phyloP scores from a whole-genome alignment of 2,113 vertebrate species.

The Nannobrachium achirus region DNA sequence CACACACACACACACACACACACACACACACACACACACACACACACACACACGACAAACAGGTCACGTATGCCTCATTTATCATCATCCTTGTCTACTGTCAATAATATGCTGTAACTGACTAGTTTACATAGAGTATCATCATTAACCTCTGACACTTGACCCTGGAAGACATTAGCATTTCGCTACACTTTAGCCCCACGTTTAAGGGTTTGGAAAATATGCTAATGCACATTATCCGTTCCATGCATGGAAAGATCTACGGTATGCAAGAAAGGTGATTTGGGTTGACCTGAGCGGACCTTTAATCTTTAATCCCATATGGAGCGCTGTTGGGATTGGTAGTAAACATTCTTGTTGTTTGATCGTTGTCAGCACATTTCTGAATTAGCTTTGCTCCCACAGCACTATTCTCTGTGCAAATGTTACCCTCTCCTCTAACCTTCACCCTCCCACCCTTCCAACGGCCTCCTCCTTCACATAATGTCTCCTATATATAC shows the following conservation, averaged over 20 bases:
- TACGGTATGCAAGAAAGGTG: conserved; percentile 9
- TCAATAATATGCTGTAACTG: conserved; percentile 29
- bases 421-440: conserved; percentile 1
- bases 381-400: conserved; percentile 38
- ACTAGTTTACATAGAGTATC: conserved; percentile 24
- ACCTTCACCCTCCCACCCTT: background rate
- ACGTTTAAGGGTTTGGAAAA: background rate
- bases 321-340: conserved; percentile 19
- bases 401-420: conserved; percentile 34
- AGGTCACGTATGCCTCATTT: conserved; percentile 13
- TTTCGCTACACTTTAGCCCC: conserved; percentile 34
- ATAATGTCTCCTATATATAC: too few species aligned
- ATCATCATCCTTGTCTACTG: conserved; percentile 20
- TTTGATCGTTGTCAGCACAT: conserved; percentile 38
- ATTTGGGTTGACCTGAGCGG: conserved; percentile 31
- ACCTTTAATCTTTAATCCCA: conserved; percentile 46
- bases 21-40: background rate
- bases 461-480: too few species aligned
- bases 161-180: conserved; percentile 2
- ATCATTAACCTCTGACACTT: conserved; percentile 21
- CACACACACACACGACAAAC: background rate
- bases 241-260: background rate
- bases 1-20: background rate
- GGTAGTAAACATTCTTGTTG: conserved; percentile 4
- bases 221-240: conserved; percentile 1